phyloP scores from a whole-genome alignment of 2,113 vertebrate genomes.

The Mungos mungo region DNA sequence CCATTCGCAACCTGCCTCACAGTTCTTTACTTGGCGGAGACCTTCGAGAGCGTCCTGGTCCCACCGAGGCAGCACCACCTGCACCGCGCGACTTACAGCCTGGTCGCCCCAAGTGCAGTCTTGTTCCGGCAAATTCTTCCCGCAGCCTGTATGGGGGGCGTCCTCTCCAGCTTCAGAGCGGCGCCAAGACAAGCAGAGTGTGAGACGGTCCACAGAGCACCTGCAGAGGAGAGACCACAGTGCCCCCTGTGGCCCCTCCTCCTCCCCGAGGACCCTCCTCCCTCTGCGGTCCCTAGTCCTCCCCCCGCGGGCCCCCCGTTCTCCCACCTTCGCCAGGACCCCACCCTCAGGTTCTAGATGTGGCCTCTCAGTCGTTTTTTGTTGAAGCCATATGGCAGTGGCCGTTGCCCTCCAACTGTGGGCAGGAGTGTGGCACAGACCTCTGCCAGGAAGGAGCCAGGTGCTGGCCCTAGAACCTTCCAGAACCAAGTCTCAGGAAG shows the following conservation, averaged over 20 bases:
- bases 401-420: neutral
- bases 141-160: too few species aligned
- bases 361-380: rapidly evolving
- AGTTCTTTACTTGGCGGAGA: too few species aligned
- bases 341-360: rapidly evolving
- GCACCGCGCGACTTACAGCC: too few species aligned
- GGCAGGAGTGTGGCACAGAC: neutral
- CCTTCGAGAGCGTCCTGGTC: too few species aligned
- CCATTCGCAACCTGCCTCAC: too few species aligned
- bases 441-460: neutral
- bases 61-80: too few species aligned
- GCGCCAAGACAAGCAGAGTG: neutral
- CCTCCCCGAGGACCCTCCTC: neutral
- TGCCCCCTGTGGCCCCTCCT: neutral
- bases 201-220: rapidly evolving
- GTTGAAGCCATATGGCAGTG: neutral
- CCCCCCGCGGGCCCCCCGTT: too few species aligned
- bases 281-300: too few species aligned
- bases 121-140: neutral
- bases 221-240: neutral
- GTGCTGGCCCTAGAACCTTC: neutral
- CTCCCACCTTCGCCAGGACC: neutral
- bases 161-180: neutral
- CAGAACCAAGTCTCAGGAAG: neutral
- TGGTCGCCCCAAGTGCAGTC: neutral